Evolutionary conservation across 2,797 vertebrate species (phyloP), one percentile per base, ranked within the genome.

Genomic region (Holocentrus rufus): DNA sequence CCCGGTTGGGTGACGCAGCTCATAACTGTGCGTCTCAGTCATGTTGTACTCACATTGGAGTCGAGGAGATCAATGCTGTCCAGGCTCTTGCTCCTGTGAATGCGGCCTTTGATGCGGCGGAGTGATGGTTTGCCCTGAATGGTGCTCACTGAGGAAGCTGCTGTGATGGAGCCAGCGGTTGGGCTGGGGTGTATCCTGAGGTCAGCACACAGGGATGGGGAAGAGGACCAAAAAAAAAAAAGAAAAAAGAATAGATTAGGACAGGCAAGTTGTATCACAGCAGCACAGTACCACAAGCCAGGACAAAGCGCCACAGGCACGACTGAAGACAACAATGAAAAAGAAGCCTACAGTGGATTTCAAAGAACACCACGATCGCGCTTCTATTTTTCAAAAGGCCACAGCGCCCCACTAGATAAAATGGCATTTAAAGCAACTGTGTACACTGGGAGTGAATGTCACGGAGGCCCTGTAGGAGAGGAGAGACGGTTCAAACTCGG

Each of bases 71-170:
- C 96, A 53, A 97, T 93, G 91, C 96, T 97, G 84, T 97, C 97
- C 5, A 98, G 92, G 83, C 97, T 98, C 92, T 96, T 98, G 94
- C 97, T 98, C 90, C 97, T 92, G 91, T 98, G 98, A 58, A 98
- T 95, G 86, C 97, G 94, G 68, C 96, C 97, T 90, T 99, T 98
- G 92, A 99, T 98, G 92, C 96, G 95, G 86, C 97, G 94, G 86
- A 99, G 93, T 79, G 97, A 98, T 74, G 97, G 97, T 80, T 98
- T 99, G 85, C 96, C 96, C 91, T 98, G 96, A 91, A 85, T 93
- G 63, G 90, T 90, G 83, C 87, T 91, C 85, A 93, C 94, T 79
- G 95, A 95, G 84, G 96, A 96, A 80, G 95, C 93, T 92, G 95
- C 95, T 91, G 95, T 94, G 91, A 90, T 85, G 71, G 95, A 95